These are phyloP conservation scores for Delphinapterus leucas DNA, from an alignment of 2,113 vertebrate genomes.

Conservation along the genomic window DNA sequence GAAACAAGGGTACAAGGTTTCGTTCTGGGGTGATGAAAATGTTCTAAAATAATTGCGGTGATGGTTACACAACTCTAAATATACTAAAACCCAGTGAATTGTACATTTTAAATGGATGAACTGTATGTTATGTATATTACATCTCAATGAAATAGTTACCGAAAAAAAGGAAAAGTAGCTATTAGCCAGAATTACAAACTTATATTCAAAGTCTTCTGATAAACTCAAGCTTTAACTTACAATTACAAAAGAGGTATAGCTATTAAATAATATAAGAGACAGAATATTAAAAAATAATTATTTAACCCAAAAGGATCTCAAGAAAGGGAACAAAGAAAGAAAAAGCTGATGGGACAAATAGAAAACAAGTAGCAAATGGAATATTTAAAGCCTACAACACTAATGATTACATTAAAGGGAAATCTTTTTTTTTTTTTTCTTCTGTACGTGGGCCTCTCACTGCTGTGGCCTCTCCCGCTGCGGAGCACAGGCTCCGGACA, in stretches of 20 bases:
- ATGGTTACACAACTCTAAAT: neutral
- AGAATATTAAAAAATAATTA: neutral
- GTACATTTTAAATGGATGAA: neutral
- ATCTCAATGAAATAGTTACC: neutral
- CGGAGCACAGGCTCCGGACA: too few relatives aligned
- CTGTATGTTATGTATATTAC: neutral
- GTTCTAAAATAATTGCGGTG: neutral
- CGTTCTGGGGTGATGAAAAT: too few relatives aligned
- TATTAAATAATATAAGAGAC: neutral
- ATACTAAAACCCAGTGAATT: neutral
- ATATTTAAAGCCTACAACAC: neutral
- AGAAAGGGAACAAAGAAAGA: neutral
- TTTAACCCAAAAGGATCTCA: neutral
- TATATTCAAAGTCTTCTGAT: neutral
- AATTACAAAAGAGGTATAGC: neutral
- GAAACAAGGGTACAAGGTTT: too few relatives aligned
- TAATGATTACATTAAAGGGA: neutral
- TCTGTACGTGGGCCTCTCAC: too few relatives aligned
- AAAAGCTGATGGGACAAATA: neutral
- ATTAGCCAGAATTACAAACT: neutral
- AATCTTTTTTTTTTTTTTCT: neutral
- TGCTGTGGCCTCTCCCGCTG: too few relatives aligned
- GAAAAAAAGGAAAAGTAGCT: neutral
- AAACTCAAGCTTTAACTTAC: neutral
- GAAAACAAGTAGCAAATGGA: neutral